Conservation (phyloP, 2,888 invertebrate genomes). For the Pristionchus arcanus region DNA sequence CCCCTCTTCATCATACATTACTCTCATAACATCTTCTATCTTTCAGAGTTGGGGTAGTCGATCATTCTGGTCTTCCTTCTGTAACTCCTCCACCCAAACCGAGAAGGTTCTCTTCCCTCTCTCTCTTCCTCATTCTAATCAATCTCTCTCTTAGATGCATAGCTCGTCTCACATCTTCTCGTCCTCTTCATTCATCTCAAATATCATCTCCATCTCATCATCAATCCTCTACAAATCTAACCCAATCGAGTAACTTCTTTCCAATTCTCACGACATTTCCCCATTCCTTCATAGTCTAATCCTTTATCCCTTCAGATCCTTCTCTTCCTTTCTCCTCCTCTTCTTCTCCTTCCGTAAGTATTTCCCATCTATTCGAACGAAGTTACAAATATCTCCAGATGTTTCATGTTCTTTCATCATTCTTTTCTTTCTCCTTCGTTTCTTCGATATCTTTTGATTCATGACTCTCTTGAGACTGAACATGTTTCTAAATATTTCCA, state of each 20-base stretch:
- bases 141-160: background rate
- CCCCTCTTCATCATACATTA: background rate
- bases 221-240: constrained; percentile 17
- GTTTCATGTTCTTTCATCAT: constrained; percentile 15
- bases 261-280: background rate
- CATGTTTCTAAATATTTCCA: background rate
- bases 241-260: background rate
- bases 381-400: background rate
- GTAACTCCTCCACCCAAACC: constrained; percentile 48
- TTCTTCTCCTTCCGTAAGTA: constrained; percentile 20
- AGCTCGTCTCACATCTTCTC: constrained; percentile 12
- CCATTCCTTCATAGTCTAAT: background rate
- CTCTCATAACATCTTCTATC: background rate
- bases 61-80: background rate
- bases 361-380: background rate
- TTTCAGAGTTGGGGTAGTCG: constrained; percentile 13
- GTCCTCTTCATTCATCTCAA: constrained; percentile 5
- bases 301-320: constrained; percentile 14
- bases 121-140: background rate
- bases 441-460: background rate
- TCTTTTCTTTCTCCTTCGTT: background rate
- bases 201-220: background rate
- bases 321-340: constrained; percentile 29
- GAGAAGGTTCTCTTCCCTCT: background rate
- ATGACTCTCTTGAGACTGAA: background rate